Base-by-base conservation (phyloP, 2,888 invertebrate species). In the Tachystola acroxantha region DNA sequence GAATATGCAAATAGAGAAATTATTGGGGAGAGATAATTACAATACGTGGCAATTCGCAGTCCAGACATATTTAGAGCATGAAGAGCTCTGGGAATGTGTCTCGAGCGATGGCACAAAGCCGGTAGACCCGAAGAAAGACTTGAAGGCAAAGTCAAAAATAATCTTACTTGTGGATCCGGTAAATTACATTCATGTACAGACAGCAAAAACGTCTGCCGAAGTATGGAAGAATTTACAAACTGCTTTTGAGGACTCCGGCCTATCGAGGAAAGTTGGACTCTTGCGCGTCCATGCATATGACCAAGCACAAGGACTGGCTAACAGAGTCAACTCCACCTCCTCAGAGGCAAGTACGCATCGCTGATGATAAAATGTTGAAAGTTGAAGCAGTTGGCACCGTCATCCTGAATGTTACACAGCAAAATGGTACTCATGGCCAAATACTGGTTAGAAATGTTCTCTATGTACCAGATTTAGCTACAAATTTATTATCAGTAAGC, bases 241-340 rank as follows among this genome's bases (percentile, higher is more conserved):
- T 27, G 50, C 47, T n/a, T 53, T 49, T 16, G 46, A 53, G n/a
- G 53, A 50, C 32, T 36, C 32, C 3, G 44, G 46, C 10, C 32
- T 50, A 9, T 12, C 30, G 10, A 4, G 30, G 2, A 12, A 13
- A 6, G 30, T 16, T 1, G 30, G 30, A 3, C 16, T 6, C 3
- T 16, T 16, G 16, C n/a, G 51, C 53, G 0, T 34, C 51, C 5
- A 40, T 41, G 43, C 53, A 56, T 12, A 52, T 53, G 48, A 32
- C 46, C 0, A 41, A 25, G n/a, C 20, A 30, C 2, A 24, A 22
- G 2, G 44, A 48, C 11, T 50, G 43, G 46, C 33, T 54, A 36
- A n/a, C n/a, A n/a, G n/a, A 34, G 1, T 26, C 13, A 4, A 0
- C 39, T 28, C 36, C 49, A 37, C 37, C 40, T n/a, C n/a, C n/a